Evolutionary conservation across 2,113 vertebrate species (phyloP).

Genomic region (Coturnix japonica): DNA sequence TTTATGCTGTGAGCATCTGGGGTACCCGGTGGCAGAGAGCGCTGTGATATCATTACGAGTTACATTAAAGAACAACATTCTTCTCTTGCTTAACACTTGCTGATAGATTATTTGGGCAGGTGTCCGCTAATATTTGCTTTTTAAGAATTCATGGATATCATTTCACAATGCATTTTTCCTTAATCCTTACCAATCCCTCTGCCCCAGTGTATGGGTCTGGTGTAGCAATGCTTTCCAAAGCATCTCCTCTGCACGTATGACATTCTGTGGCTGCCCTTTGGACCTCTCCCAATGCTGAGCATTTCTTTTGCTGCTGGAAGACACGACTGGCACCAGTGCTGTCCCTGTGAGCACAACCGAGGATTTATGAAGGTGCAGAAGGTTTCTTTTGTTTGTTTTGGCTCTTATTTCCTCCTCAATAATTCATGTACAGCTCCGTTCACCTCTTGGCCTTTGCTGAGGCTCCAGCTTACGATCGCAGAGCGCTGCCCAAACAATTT

Average conservation of each 20-base stretch:
- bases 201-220: not conserved
- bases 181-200: not conserved
- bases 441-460: not conserved
- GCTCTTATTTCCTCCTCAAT: not conserved
- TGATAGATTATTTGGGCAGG: not conserved
- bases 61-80: not conserved
- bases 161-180: not conserved
- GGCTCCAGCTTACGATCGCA: not conserved
- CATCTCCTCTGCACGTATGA: rapidly evolving
- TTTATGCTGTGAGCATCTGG: not conserved
- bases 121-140: not conserved
- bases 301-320: not conserved
- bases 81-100: not conserved
- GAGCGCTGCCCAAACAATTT: not conserved
- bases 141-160: not conserved
- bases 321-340: rapidly evolving
- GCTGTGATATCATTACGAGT: not conserved
- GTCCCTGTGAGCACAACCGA: rapidly evolving
- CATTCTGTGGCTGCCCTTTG: rapidly evolving
- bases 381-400: not conserved
- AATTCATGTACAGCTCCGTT: not conserved
- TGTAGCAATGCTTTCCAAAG: not conserved
- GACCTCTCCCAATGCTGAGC: not conserved
- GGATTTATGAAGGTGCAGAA: not conserved
- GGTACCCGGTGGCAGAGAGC: not conserved